Evolutionary conservation across 2,888 invertebrate genomes (phyloP).

Genomic region (Cremastinae sp.): DNA sequence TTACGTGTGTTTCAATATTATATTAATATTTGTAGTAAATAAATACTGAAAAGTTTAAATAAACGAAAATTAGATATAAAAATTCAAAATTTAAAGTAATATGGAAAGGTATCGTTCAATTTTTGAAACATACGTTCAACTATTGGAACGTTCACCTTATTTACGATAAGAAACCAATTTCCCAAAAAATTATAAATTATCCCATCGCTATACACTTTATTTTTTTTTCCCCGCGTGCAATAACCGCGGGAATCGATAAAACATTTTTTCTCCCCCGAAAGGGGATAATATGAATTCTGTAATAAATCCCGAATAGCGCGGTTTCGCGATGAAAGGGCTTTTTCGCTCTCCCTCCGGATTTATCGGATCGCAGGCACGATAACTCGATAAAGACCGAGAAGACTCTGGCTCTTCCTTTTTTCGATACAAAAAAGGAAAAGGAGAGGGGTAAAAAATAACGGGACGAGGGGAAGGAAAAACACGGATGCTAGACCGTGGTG

Average conservation of each 20-base stretch:
- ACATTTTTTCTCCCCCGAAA: slow-evolving; percentile 60
- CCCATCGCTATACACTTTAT: no score
- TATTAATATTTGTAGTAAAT: no score
- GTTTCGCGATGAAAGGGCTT: slow-evolving; percentile 52
- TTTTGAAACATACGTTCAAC: no score
- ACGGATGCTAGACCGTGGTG: slow-evolving; percentile 14
- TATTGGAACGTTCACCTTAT: no score
- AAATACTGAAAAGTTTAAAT: no score
- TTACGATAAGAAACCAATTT: no score
- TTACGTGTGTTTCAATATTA: no score
- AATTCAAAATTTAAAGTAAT: no score
- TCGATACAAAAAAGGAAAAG: neutral
- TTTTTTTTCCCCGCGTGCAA: neutral
- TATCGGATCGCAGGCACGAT: slow-evolving; percentile 72
- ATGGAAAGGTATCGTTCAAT: no score
- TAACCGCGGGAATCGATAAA: neutral
- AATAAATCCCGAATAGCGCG: slow-evolving; percentile 67
- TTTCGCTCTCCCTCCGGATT: slow-evolving; percentile 63
- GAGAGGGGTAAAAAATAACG: no score
- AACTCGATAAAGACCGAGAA: slow-evolving; percentile 73
- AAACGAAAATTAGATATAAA: no score
- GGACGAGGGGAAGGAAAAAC: slow-evolving; percentile 29
- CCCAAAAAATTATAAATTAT: no score
- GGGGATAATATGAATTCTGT: slow-evolving; percentile 71
- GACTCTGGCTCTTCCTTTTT: slow-evolving; percentile 27